A percentile compares a stretch with the other conserved stretches of the same genome.
phyloP scores from a whole-genome alignment of 1,140 invertebrate species.

The Cydia fagiglandana region DNA sequence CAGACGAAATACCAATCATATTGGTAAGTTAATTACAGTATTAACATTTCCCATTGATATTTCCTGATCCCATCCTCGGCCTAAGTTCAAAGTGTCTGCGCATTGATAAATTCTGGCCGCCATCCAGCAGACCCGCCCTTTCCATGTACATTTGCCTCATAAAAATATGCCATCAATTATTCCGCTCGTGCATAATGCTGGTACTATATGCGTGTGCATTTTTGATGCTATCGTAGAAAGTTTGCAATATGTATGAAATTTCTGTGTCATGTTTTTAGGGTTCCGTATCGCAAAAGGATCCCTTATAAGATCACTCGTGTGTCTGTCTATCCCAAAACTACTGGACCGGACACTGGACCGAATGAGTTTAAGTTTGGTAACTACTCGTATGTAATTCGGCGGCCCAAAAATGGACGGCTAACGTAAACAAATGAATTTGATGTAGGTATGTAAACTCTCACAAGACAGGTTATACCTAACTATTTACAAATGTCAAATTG shows the following conservation, averaged over 20 bases:
- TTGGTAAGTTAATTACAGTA: neutral
- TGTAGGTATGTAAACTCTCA: too few species aligned
- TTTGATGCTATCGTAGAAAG: neutral
- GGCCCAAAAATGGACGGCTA: too few species aligned
- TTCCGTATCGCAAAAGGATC: neutral
- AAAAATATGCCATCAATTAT: constrained; percentile 31
- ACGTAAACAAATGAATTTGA: too few species aligned
- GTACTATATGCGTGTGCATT: constrained; percentile 8
- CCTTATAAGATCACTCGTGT: neutral
- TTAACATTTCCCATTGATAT: neutral
- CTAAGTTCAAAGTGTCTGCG: constrained; percentile 8
- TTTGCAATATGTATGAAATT: neutral
- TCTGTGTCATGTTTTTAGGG: neutral
- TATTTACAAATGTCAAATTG: too few species aligned
- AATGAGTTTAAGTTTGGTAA: too few species aligned
- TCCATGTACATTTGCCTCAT: constrained; percentile 28
- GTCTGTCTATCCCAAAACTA: neutral
- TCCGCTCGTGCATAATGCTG: neutral
- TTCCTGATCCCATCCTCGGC: neutral
- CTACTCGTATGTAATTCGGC: too few species aligned
- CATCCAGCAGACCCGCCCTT: constrained; percentile 5
- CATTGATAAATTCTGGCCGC: constrained; percentile 23
- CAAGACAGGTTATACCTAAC: too few species aligned
- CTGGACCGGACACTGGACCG: too few species aligned
- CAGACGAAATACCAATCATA: neutral